Evolutionary conservation across 2,113 vertebrate genomes (phyloP), one percentile per base, ranked within the genome.

Genomic region (Anarhynchus alexandrinus): DNA sequence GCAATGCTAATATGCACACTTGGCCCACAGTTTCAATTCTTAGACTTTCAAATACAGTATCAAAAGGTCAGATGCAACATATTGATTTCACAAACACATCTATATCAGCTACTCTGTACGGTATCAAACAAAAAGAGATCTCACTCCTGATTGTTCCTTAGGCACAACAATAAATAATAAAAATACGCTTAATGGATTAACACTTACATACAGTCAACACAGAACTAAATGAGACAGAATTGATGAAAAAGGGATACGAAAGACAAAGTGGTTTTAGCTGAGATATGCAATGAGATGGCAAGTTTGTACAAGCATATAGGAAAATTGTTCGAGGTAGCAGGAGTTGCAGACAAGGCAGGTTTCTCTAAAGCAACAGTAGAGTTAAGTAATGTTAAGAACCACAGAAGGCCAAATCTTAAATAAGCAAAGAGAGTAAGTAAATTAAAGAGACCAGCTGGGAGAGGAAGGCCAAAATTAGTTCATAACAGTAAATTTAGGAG

Each of bases 261-360:
- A 79, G 40, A 88, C 66, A 42, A 79, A 59, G 51, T 36, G 58
- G 11, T 6, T 95, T 82, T 47, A 73, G 78, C 71, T 38, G 66
- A 96, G 58, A 90, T 76, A 87, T 36, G 87, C 88, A 86, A 49
- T 34, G 42, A 81, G 84, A 77, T 71, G 82, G 42, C 23, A 81
- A 83, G 67, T 90, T 62, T 54, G 22, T 40, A 85, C 26, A 80
- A 91, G 84, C 10, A 91, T 30, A 85, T 3, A 82, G 62, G 49
- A 91, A 94, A 82, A 72, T 17, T 77, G 70, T 51, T 90, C n/a
- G 61, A 72, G 54, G 62, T 79, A 88, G 87, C 74, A 95, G 74
- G 54, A 94, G 74, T 93, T 93, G 91, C 95, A 96, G 93, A 97
- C 94, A 96, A 94, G 93, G 93, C 88, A 96, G 93, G 96, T 97